Conservation (phyloP, 2,113 vertebrate genomes). For the Tauraco erythrolophus region DNA sequence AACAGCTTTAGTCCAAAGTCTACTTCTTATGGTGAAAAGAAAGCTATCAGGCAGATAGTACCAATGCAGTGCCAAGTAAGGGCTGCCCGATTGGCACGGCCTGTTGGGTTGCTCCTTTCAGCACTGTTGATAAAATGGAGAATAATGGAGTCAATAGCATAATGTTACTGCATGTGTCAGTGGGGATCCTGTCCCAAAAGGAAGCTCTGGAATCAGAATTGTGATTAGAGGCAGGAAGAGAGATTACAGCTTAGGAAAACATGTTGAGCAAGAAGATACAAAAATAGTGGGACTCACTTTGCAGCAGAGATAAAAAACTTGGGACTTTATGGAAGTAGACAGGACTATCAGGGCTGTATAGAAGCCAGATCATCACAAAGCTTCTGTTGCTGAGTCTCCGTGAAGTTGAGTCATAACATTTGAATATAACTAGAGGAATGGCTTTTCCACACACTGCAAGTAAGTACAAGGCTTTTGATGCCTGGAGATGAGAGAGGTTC, state of each 20-base stretch:
- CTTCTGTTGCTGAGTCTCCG: background rate
- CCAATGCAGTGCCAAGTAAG: background rate
- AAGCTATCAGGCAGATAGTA: background rate
- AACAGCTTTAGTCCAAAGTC: background rate
- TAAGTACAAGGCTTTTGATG: background rate
- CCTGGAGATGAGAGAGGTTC: background rate
- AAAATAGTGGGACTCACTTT: background rate
- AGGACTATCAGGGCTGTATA: background rate
- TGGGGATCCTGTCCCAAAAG: background rate
- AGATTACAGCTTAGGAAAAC: background rate
- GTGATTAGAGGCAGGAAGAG: conserved; percentile 44
- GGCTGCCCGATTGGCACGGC: background rate
- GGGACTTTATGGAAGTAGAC: background rate
- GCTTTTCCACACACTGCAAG: background rate
- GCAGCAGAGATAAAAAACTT: background rate
- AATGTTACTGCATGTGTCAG: background rate
- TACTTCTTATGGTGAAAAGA: background rate
- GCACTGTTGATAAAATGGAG: background rate
- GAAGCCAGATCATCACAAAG: background rate
- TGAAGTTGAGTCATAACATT: background rate
- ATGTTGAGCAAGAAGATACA: background rate
- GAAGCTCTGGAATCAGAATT: conserved; percentile 11
- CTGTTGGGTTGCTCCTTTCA: conserved; percentile 16
- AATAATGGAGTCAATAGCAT: background rate
- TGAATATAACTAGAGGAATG: background rate